phyloP scores from a whole-genome alignment of 53 echinoderm and acorn worm genomes.

The Stichopus horrens region DNA sequence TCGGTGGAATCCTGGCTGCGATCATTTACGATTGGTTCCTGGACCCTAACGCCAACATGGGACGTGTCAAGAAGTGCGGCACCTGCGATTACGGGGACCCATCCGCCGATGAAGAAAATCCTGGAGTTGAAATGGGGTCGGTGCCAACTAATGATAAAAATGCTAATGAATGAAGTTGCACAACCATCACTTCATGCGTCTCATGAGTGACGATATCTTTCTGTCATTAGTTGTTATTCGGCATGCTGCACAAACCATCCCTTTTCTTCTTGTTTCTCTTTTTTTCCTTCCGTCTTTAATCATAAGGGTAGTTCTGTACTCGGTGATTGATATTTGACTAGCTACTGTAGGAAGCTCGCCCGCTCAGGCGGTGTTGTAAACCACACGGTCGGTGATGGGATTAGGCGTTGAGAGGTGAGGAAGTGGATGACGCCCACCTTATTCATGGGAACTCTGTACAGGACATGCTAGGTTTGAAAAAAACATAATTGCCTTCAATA shows the following conservation, averaged over 20 bases:
- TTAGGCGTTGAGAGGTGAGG: too few relatives aligned
- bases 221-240: background rate
- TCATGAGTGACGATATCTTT: background rate
- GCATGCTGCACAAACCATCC: background rate
- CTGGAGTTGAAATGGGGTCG: slow-evolving; percentile 39
- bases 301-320: too few relatives aligned
- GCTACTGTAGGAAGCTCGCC: too few relatives aligned
- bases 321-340: too few relatives aligned
- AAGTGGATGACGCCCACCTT: too few relatives aligned
- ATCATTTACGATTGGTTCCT: slow-evolving; percentile 76
- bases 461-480: too few relatives aligned
- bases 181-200: background rate
- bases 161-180: slow-evolving; percentile 35
- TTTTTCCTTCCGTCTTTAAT: background rate
- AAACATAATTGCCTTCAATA: too few relatives aligned
- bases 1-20: slow-evolving; percentile 80
- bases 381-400: too few relatives aligned
- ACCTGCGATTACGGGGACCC: slow-evolving; percentile 60
- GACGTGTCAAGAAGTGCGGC: slow-evolving; percentile 56
- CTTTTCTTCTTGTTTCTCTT: background rate
- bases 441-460: too few relatives aligned
- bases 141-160: slow-evolving; percentile 39
- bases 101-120: slow-evolving; percentile 16
- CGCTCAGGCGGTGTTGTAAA: too few relatives aligned
- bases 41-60: slow-evolving; percentile 66